Evolutionary conservation across 23 tunicate species (phyloP).

Genomic region (Styela plicata): DNA sequence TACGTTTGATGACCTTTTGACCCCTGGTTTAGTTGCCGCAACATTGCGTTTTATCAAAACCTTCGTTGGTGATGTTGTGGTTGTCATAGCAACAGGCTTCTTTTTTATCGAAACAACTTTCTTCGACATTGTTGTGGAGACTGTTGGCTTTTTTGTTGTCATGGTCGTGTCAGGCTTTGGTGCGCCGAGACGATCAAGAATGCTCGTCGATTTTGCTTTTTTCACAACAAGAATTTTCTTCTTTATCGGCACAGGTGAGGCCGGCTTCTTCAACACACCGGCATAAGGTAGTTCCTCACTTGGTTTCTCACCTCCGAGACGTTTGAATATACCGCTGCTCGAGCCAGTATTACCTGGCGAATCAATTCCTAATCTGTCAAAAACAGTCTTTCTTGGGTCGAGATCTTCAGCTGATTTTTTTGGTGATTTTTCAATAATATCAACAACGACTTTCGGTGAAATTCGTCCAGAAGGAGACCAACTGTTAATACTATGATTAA

Average conservation of each 20-base stretch:
- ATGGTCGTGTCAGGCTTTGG: not conserved
- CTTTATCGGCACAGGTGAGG: not conserved
- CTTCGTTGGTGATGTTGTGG: not conserved
- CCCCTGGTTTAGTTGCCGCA: not conserved
- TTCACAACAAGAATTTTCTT: slow-evolving; percentile 16
- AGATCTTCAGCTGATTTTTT: not conserved
- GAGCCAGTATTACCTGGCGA: not conserved
- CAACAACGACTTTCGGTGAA: not conserved
- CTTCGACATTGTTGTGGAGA: not conserved
- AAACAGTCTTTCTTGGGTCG: slow-evolving; percentile 35
- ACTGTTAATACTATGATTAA: slow-evolving; percentile 1
- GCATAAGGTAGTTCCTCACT: slow-evolving; percentile 4
- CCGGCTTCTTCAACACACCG: slow-evolving; percentile 22
- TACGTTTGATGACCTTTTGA: not conserved
- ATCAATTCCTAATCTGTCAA: slow-evolving; percentile 56
- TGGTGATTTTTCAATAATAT: not conserved
- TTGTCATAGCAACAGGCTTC: not conserved
- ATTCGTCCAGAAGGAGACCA: not conserved
- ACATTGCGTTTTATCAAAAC: not conserved
- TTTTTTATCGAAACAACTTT: slow-evolving; percentile 15
- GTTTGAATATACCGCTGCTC: slow-evolving; percentile 36
- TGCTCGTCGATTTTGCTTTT: not conserved
- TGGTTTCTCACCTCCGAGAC: slow-evolving; percentile 43
- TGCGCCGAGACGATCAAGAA: not conserved
- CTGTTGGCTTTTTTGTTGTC: not conserved